These are phyloP conservation scores for Helogale parvula DNA, from an alignment of 2,113 vertebrate species.

Conservation along the genomic window DNA sequence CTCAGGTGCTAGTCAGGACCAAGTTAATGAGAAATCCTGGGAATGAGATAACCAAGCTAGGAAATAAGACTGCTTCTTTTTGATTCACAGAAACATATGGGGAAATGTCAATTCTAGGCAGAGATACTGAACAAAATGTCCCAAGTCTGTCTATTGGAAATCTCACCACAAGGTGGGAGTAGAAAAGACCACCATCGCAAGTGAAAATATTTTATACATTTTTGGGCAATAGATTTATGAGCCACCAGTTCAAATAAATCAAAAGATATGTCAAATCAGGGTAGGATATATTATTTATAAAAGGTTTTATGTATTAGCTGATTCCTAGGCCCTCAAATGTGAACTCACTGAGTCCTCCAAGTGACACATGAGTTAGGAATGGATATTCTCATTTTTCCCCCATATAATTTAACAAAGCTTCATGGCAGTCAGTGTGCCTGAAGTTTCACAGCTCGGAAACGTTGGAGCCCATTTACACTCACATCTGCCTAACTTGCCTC, in stretches of 20 bases:
- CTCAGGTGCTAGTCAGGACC: neutral
- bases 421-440: neutral
- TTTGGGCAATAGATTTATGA: neutral
- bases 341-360: neutral
- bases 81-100: neutral
- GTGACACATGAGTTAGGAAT: neutral
- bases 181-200: neutral
- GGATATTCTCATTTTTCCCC: neutral
- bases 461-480: rapidly evolving
- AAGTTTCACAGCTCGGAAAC: neutral
- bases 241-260: neutral
- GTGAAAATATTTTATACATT: neutral
- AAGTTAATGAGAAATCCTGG: neutral
- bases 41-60: neutral
- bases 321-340: neutral
- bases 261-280: neutral
- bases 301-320: neutral
- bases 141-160: neutral
- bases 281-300: neutral
- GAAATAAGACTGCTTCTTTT: neutral
- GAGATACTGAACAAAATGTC: neutral
- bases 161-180: neutral
- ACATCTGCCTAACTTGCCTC: neutral
- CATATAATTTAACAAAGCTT: neutral
- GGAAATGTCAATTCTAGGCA: neutral